Evolutionary conservation across 1,140 invertebrate species (phyloP).

Genomic region (Cyphomyrmex costatus): DNA sequence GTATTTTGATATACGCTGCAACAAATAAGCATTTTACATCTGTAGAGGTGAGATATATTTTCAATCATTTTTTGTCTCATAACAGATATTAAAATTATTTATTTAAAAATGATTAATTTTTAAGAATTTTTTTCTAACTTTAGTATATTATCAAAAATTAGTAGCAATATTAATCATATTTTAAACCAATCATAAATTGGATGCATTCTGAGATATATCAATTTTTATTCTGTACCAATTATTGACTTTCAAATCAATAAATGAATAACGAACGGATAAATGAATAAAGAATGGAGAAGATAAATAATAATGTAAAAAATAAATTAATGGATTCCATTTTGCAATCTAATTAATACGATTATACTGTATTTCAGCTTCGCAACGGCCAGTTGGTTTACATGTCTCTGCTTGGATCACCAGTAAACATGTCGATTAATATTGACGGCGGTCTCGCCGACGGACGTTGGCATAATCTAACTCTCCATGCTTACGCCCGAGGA

Average conservation of each 20-base stretch:
- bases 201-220: not conserved
- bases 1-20: conserved; percentile 93
- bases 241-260: not conserved
- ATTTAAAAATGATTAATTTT: not conserved
- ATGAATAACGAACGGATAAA: not conserved
- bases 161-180: not conserved
- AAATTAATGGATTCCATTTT: not conserved
- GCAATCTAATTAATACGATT: not conserved
- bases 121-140: conserved; percentile 1
- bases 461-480: conserved; percentile 94
- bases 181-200: not conserved
- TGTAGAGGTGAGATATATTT: conserved; percentile 88
- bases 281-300: not conserved
- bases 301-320: not conserved
- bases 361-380: conserved; percentile 83
- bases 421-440: conserved; percentile 92
- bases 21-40: conserved; percentile 96
- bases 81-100: conserved; percentile 4
- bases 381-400: conserved; percentile 91
- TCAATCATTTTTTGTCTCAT: not conserved
- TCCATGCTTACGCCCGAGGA: conserved; percentile 90
- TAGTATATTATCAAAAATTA: not conserved
- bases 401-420: conserved; percentile 91
- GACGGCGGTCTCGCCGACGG: conserved; percentile 91
- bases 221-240: not conserved